These are phyloP conservation scores for Coenobita brevimanus DNA, from an alignment of 1,140 invertebrate species.

Conservation along the genomic window DNA sequence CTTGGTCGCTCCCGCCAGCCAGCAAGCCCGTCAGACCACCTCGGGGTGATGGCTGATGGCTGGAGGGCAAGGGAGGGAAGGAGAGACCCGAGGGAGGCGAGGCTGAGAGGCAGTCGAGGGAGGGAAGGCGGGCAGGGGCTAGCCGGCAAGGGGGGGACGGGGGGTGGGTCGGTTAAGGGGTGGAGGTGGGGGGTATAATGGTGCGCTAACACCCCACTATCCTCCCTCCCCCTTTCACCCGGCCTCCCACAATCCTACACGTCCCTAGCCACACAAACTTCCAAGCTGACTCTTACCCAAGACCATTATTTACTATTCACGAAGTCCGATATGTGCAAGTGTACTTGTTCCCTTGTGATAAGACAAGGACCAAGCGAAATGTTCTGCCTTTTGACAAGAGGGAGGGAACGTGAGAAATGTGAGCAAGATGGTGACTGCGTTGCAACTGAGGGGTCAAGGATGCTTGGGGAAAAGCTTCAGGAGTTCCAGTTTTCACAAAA, in stretches of 20 bases:
- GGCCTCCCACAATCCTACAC: not conserved
- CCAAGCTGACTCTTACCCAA: too few relatives aligned
- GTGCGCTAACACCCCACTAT: not conserved
- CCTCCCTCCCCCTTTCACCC: not conserved
- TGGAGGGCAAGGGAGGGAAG: not conserved
- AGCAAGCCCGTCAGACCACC: not conserved
- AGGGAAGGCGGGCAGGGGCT: constrained; percentile 54
- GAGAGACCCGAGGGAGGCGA: not conserved
- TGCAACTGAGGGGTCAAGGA: too few relatives aligned
- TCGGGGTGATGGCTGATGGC: too few relatives aligned
- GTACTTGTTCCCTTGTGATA: too few relatives aligned
- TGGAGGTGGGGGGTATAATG: not conserved
- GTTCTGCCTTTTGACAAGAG: too few relatives aligned
- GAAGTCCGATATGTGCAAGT: too few relatives aligned
- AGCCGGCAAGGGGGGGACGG: not conserved
- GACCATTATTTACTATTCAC: too few relatives aligned
- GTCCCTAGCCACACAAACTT: not conserved
- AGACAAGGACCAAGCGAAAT: too few relatives aligned
- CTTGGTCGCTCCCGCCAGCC: constrained; percentile 12
- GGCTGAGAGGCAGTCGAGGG: constrained; percentile 18
- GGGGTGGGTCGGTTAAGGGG: not conserved
- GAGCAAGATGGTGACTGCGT: too few relatives aligned
- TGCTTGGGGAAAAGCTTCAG: too few relatives aligned
- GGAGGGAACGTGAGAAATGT: too few relatives aligned
- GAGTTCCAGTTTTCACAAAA: too few relatives aligned